A percentile compares a stretch with the other conserved stretches of the same genome.
Evolutionary conservation across 2,888 invertebrate genomes (phyloP).

Genomic region (Sipha maydis): DNA sequence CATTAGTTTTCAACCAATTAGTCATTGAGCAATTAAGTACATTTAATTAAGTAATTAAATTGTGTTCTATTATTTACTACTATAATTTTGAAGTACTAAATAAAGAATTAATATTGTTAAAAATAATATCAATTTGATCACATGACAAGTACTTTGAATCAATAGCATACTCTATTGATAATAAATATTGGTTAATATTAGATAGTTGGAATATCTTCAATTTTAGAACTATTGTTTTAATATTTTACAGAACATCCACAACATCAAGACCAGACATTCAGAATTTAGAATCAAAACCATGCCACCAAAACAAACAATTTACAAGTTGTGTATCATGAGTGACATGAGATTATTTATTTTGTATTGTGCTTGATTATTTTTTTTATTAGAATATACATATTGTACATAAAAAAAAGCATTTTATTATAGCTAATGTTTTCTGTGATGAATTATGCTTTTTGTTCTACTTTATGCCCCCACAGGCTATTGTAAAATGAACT

Average conservation of each 20-base stretch:
- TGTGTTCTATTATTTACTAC: too few relatives aligned
- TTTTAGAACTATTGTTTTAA: too few relatives aligned
- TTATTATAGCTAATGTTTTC: conserved; percentile 51
- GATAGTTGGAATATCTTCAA: too few relatives aligned
- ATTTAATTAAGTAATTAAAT: too few relatives aligned
- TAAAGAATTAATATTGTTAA: too few relatives aligned
- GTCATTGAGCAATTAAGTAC: too few relatives aligned
- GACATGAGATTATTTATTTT: conserved; percentile 34
- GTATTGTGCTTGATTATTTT: conserved; percentile 52
- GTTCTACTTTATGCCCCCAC: neutral
- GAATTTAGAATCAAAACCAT: conserved; percentile 31
- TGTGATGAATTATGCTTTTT: conserved; percentile 42
- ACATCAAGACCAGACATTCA: conserved; percentile 1
- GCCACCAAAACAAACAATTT: conserved; percentile 40
- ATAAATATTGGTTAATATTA: too few relatives aligned
- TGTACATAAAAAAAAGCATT: conserved; percentile 48
- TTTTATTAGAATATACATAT: conserved; percentile 33
- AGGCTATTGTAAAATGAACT: neutral
- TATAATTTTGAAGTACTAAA: too few relatives aligned
- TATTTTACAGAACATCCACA: conserved; percentile 53
- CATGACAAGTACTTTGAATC: too few relatives aligned
- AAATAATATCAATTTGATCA: too few relatives aligned
- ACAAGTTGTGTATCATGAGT: conserved; percentile 56
- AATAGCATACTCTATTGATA: too few relatives aligned
- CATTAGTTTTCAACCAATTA: too few relatives aligned